phyloP scores from a whole-genome alignment of 2,888 invertebrate genomes.

The Diplolepis rosae region DNA sequence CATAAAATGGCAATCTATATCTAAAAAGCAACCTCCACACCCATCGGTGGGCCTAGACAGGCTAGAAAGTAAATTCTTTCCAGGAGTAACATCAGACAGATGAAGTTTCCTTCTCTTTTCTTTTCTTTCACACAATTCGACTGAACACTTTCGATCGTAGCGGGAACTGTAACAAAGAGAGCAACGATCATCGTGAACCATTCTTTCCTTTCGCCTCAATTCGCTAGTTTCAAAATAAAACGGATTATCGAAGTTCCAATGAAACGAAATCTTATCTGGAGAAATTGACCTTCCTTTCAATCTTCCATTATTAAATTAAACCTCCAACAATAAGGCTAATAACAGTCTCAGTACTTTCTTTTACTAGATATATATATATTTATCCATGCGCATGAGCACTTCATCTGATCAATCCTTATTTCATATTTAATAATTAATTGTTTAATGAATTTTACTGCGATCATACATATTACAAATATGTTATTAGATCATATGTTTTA shows the following conservation, averaged over 20 bases:
- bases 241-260: slow-evolving; percentile 44
- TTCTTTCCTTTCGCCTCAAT: slow-evolving; percentile 46
- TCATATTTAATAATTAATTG: no score
- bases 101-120: slow-evolving; percentile 33
- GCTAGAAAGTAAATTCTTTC: slow-evolving; percentile 46
- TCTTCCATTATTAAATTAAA: slow-evolving; percentile 12
- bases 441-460: no score
- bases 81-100: slow-evolving; percentile 34
- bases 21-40: slow-evolving; percentile 51
- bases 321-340: neutral
- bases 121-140: slow-evolving; percentile 39
- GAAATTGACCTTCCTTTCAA: slow-evolving; percentile 2
- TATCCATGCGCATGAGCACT: no score
- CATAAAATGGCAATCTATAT: slow-evolving; percentile 47
- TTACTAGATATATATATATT: no score
- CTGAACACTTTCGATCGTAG: slow-evolving; percentile 38
- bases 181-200: slow-evolving; percentile 47
- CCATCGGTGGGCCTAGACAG: slow-evolving; percentile 44
- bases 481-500: no score
- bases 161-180: slow-evolving; percentile 46
- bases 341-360: neutral
- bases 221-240: slow-evolving; percentile 41
- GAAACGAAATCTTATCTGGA: neutral
- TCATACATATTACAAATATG: no score
- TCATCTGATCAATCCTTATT: no score